These are phyloP conservation scores for Cryptoprocta ferox DNA, from an alignment of 2,797 vertebrate species.

Conservation along the genomic window DNA sequence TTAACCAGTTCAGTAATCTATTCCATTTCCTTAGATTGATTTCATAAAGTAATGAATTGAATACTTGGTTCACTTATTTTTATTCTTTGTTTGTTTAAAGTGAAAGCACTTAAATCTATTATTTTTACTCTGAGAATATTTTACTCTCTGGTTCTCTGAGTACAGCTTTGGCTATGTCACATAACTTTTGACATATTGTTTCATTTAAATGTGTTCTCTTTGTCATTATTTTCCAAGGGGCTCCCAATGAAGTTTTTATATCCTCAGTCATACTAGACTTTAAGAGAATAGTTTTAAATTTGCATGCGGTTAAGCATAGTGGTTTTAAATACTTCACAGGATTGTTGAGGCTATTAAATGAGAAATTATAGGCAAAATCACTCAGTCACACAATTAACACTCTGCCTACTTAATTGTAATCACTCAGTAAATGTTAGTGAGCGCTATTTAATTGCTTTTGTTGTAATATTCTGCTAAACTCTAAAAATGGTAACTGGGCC, in stretches of 20 bases:
- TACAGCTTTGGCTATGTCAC: background rate
- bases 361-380: background rate
- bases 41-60: conserved; percentile 45
- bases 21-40: conserved; percentile 41
- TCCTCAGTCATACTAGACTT: background rate
- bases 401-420: background rate
- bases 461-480: background rate
- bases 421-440: background rate
- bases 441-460: background rate
- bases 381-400: background rate
- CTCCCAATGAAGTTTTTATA: background rate
- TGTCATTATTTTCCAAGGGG: conserved; percentile 29
- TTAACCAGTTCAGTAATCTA: background rate
- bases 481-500: background rate
- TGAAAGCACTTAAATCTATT: conserved; percentile 43
- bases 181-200: background rate
- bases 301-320: background rate
- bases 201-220: conserved; percentile 53
- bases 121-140: conserved; percentile 18
- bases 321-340: background rate
- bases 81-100: conserved; percentile 53
- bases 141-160: background rate
- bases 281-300: background rate
- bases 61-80: conserved; percentile 11
- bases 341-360: background rate